Conservation (phyloP, 2,113 vertebrate genomes). For the Gymnocephalus cernua region DNA sequence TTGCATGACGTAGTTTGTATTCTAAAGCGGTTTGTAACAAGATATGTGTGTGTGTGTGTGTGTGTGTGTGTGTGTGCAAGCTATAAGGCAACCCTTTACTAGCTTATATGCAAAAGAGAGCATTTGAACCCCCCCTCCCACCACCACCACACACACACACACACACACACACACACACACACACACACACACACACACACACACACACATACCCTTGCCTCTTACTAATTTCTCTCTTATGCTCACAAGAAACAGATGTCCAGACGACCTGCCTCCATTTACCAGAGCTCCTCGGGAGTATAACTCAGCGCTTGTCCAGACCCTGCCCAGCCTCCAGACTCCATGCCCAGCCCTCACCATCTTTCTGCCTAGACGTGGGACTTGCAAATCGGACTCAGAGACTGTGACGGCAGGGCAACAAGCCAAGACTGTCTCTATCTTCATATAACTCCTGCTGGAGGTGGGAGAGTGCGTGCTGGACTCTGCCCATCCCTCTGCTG, state of each 20-base stretch:
- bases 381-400: conserved; percentile 49
- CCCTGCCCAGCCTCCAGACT: conserved; percentile 55
- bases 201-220: background rate
- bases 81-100: conserved; percentile 35
- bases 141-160: no score
- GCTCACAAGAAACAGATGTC: conserved; percentile 75
- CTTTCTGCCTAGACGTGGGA: conserved; percentile 55
- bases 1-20: conserved; percentile 74
- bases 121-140: conserved; percentile 12
- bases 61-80: conserved; percentile 15
- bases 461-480: conserved; percentile 60
- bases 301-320: conserved; percentile 64
- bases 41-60: conserved; percentile 1
- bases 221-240: conserved; percentile 43
- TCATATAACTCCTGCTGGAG: conserved; percentile 69
- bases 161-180: no score
- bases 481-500: conserved; percentile 74
- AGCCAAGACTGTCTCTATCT: conserved; percentile 67
- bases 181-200: no score
- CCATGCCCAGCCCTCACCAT: conserved; percentile 61
- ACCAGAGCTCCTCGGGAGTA: conserved; percentile 61
- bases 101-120: conserved; percentile 32
- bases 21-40: conserved; percentile 63
- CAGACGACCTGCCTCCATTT: conserved; percentile 70
- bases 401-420: conserved; percentile 66